phyloP scores from a whole-genome alignment of 2,888 invertebrate species.

The Eupithecia pulchellata region DNA sequence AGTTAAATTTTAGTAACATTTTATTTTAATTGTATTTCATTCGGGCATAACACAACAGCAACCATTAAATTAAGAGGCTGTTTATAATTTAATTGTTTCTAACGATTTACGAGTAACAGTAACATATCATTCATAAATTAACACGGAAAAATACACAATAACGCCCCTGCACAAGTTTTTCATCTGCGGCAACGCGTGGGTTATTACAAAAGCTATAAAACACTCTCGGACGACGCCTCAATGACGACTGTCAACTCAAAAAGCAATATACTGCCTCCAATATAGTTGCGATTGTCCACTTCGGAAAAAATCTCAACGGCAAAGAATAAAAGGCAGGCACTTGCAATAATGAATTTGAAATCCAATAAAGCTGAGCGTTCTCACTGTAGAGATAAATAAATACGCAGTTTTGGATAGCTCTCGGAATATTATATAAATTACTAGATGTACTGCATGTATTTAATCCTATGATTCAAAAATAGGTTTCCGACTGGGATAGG shows the following conservation, averaged over 20 bases:
- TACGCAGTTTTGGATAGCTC: background rate
- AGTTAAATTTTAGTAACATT: no score
- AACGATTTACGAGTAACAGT: background rate
- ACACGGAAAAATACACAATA: conserved; percentile 23
- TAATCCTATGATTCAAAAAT: background rate
- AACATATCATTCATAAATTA: background rate
- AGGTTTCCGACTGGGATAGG: background rate
- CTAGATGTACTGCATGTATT: no score
- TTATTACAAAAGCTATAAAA: conserved; percentile 70
- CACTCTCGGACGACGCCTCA: conserved; percentile 56
- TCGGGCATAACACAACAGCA: no score
- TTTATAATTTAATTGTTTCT: no score
- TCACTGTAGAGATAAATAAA: conserved; percentile 25
- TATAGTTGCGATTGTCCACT: conserved; percentile 63
- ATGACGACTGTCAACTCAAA: conserved; percentile 69
- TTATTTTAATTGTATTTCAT: no score
- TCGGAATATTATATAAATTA: background rate
- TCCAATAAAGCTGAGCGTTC: conserved; percentile 63
- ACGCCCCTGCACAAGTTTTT: conserved; percentile 29
- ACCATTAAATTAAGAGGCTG: background rate
- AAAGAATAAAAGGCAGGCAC: conserved; percentile 68
- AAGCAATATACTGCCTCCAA: conserved; percentile 66
- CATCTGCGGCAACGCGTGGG: conserved; percentile 42
- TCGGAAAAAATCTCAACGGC: conserved; percentile 68
- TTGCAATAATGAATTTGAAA: conserved; percentile 79